Conservation (phyloP, 2,888 invertebrate species). For the Tricholauxania praeusta region DNA sequence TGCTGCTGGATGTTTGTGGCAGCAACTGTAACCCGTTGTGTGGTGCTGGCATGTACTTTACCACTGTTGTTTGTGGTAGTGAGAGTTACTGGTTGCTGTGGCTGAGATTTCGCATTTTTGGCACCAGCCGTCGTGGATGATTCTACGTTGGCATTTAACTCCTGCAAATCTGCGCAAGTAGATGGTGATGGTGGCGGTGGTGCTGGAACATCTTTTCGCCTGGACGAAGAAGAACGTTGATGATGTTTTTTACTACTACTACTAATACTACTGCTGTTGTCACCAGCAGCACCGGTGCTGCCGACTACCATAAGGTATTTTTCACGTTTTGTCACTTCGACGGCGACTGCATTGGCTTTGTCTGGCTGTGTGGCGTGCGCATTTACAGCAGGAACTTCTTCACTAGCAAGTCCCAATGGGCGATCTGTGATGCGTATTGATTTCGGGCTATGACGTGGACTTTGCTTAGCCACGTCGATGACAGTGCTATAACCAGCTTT, state of each 20-base stretch:
- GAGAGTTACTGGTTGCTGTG: constrained; percentile 11
- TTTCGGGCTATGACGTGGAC: constrained; percentile 49
- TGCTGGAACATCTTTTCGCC: constrained; percentile 60
- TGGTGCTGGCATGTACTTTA: constrained; percentile 21
- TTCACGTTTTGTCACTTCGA: background rate
- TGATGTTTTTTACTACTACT: constrained; percentile 36
- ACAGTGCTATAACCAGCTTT: background rate
- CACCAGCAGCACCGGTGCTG: constrained; percentile 3
- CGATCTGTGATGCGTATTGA: constrained; percentile 40
- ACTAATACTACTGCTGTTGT: constrained; percentile 4
- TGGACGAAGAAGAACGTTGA: constrained; percentile 9
- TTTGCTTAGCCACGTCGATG: constrained; percentile 39
- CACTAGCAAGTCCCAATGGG: constrained; percentile 9
- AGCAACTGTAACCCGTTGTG: constrained; percentile 17
- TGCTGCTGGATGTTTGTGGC: constrained; percentile 7
- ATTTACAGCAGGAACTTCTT: too few relatives aligned
- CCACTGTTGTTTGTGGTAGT: constrained; percentile 39
- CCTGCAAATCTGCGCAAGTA: constrained; percentile 61
- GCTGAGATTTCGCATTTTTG: background rate
- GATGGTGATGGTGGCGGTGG: constrained; percentile 61
- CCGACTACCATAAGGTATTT: constrained; percentile 16
- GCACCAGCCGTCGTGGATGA: constrained; percentile 55
- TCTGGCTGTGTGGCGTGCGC: constrained; percentile 31
- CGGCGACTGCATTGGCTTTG: constrained; percentile 28
- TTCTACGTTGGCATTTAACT: constrained; percentile 59